These are phyloP conservation scores for Lordiphosa clarofinis DNA, from an alignment of 1,140 invertebrate species.

Conservation along the genomic window DNA sequence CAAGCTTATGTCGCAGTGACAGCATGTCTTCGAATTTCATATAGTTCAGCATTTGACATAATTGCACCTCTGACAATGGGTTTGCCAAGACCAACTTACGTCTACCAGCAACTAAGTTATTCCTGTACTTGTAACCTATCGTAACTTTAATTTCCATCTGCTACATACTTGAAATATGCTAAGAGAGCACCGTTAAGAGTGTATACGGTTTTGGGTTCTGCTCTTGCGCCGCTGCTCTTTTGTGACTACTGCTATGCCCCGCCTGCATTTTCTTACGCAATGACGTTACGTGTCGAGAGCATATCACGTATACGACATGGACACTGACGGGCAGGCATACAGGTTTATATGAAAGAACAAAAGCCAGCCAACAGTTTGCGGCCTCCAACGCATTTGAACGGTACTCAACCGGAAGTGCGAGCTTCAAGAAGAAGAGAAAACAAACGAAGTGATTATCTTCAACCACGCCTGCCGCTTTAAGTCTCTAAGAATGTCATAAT, in stretches of 20 bases:
- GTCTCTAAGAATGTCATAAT: constrained; percentile 58
- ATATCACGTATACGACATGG: constrained; percentile 38
- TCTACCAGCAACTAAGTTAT: constrained; percentile 10
- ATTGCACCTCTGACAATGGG: constrained; percentile 52
- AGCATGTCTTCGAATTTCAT: constrained; percentile 31
- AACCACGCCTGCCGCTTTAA: constrained; percentile 29
- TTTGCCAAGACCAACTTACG: constrained; percentile 25
- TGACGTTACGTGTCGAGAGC: constrained; percentile 15
- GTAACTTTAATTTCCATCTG: constrained; percentile 30
- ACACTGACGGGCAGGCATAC: constrained; percentile 3
- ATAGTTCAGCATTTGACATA: constrained; percentile 45
- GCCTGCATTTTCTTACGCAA: constrained; percentile 55
- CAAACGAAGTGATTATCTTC: constrained; percentile 19
- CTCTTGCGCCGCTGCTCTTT: constrained; percentile 28
- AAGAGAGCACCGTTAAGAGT: constrained; percentile 20
- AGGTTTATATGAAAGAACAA: constrained; percentile 1
- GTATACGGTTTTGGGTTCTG: constrained; percentile 5
- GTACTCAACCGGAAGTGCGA: constrained; percentile 53
- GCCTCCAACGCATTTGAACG: constrained; percentile 39
- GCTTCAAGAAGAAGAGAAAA: constrained; percentile 20
- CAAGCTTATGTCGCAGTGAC: constrained; percentile 9
- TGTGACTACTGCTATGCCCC: constrained; percentile 44
- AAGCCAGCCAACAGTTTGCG: constrained; percentile 40
- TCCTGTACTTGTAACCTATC: constrained; percentile 16
- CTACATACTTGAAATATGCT: background rate